Evolutionary conservation across 2,888 invertebrate species (phyloP).

Genomic region (Hydropsyche betteni): DNA sequence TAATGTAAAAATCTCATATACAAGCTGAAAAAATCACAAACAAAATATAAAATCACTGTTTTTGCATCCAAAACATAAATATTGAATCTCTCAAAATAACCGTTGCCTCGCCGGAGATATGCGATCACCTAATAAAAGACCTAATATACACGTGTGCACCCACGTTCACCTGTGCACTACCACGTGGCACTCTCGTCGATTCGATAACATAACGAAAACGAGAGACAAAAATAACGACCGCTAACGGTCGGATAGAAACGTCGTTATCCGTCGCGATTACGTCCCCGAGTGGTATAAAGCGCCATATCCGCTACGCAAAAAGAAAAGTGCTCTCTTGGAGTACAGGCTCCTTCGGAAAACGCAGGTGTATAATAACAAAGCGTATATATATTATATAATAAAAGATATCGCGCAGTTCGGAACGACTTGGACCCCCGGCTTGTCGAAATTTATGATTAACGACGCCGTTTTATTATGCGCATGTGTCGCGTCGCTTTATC

Average conservation of each 20-base stretch:
- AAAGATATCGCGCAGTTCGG: slow-evolving; percentile 14
- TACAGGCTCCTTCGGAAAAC: background rate
- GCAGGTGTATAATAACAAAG: slow-evolving; percentile 13
- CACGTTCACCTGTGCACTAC: too few species aligned
- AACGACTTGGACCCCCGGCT: slow-evolving; percentile 15
- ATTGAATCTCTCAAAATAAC: too few species aligned
- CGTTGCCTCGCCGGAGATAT: too few species aligned
- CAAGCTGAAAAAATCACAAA: too few species aligned
- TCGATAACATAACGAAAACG: slow-evolving; percentile 22
- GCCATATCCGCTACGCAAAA: too few species aligned
- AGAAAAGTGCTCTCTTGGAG: slow-evolving; percentile 4
- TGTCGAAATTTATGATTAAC: slow-evolving; percentile 32
- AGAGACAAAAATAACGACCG: slow-evolving; percentile 42
- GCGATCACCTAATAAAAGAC: too few species aligned
- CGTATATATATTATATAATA: background rate
- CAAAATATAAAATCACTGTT: too few species aligned
- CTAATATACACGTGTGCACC: too few species aligned
- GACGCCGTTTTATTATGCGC: slow-evolving; percentile 25
- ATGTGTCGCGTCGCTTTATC: slow-evolving; percentile 17
- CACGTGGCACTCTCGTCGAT: background rate
- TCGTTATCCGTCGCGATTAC: slow-evolving; percentile 46
- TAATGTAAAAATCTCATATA: too few species aligned
- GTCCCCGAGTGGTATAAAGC: background rate
- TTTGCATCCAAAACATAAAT: too few species aligned
- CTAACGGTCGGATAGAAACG: slow-evolving; percentile 41